phyloP scores from a whole-genome alignment of 2,113 vertebrate genomes.

The Neofelis nebulosa region DNA sequence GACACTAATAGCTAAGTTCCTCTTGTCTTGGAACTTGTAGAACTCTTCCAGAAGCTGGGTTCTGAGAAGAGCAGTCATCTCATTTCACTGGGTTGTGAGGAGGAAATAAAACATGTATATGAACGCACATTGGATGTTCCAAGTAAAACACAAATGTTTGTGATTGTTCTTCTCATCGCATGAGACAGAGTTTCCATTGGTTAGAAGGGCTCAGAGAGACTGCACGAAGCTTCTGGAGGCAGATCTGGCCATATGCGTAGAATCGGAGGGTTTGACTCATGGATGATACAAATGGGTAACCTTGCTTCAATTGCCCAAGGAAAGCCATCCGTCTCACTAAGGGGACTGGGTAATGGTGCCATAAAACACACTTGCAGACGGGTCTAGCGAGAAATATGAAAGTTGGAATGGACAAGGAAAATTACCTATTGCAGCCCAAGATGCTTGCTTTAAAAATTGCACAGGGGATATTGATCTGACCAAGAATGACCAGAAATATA shows the following conservation, averaged over 20 bases:
- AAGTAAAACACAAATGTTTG: neutral
- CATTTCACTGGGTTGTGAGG: neutral
- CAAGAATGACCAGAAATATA: neutral
- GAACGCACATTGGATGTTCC: neutral
- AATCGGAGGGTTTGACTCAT: neutral
- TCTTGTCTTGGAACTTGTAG: neutral
- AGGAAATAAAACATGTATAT: neutral
- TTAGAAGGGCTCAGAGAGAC: neutral
- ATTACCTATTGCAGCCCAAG: neutral
- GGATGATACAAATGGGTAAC: constrained; percentile 53
- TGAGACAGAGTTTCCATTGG: neutral
- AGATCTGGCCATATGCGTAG: neutral
- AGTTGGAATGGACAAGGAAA: constrained; percentile 52
- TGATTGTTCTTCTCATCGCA: neutral
- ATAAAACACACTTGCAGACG: constrained; percentile 32
- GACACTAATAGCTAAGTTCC: neutral
- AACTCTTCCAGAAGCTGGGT: neutral
- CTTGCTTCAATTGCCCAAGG: constrained; percentile 52
- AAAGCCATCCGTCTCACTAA: constrained; percentile 58
- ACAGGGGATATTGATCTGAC: neutral
- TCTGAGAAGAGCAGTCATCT: neutral
- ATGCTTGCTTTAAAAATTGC: constrained; percentile 45
- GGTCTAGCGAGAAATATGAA: constrained; percentile 58
- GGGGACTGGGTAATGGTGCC: neutral
- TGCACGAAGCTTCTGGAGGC: neutral